These are phyloP conservation scores for Notospermus geniculatus DNA, from an alignment of 1,140 invertebrate genomes.

Conservation along the genomic window DNA sequence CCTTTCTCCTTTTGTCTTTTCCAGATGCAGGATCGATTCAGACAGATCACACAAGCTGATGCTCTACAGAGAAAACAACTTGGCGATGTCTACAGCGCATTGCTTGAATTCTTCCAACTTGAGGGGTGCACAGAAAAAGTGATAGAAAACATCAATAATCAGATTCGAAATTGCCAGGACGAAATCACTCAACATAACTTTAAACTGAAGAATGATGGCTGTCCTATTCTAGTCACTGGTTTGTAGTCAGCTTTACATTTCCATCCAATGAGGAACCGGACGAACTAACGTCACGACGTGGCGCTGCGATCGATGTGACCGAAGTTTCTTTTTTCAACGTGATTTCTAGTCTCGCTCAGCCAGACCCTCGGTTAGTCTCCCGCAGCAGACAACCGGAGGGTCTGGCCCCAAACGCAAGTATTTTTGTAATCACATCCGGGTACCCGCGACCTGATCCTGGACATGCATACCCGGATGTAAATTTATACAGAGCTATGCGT, in stretches of 20 bases:
- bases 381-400: too few species aligned
- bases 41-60: background rate
- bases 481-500: too few species aligned
- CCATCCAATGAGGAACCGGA: background rate
- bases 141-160: background rate
- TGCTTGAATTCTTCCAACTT: slow-evolving; percentile 1
- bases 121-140: background rate
- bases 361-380: too few species aligned
- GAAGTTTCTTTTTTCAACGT: too few species aligned
- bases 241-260: too few species aligned
- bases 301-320: too few species aligned
- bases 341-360: too few species aligned
- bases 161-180: background rate
- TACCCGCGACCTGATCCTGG: too few species aligned
- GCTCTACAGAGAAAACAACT: background rate
- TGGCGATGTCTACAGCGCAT: background rate
- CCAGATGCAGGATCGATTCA: background rate
- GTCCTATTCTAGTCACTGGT: slow-evolving; percentile 6
- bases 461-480: too few species aligned
- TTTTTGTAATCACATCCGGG: too few species aligned
- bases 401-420: too few species aligned
- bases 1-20: background rate
- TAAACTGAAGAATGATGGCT: background rate
- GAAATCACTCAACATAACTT: background rate
- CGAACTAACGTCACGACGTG: background rate